Base-by-base conservation (phyloP, 2,797 vertebrate genomes). In the Galaxias olidus region DNA sequence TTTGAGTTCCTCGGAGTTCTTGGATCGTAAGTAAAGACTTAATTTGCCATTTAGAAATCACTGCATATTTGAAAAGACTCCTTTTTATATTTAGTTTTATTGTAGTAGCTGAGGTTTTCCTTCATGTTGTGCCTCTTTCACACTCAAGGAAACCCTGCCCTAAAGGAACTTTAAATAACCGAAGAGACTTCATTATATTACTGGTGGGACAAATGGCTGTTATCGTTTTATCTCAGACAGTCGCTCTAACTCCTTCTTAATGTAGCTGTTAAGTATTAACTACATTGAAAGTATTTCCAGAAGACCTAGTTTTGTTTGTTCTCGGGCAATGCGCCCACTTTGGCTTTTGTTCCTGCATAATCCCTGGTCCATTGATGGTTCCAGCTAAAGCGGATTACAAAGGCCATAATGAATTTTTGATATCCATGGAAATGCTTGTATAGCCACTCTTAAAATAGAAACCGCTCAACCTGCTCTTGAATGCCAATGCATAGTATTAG, bases 1-100 rank as follows among this genome's bases (percentile, higher is more conserved):
- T 98, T 97, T 76, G 91, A 95, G 61, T 97, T 98, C 88, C 93
- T 94, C 85, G 95, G 95, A 61, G 93, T 93, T 14, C 92, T 98
- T 77, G 96, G 96, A 58, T 94, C 95, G 96, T 98, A 86, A 97
- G 96, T 96, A 77, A 30, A 13, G 20, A 8, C 2, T 55, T 19
- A 0, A 41, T 43, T 5, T 30, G 1, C 17, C 11, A 19, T 53
- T 19, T 19, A 6, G 19, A 20, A 55, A 13, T 12, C 48, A 50
- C 30, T 41, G 30, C 30, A 6, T 30, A 30, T 30, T 20, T 42
- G 14, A 56, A 56, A 14, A 8, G 11, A 47, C 11, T n/a, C 46
- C 10, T 47, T 47, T 9, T 47, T 40, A 41, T 41, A 0, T 41
- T 20, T 14, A 9, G 5, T 40, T 4, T 44, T 45, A 30, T 30